Evolutionary conservation across 2,888 invertebrate species (phyloP), one percentile per base, ranked within the genome.

Genomic region (Lamellibrachia columna): DNA sequence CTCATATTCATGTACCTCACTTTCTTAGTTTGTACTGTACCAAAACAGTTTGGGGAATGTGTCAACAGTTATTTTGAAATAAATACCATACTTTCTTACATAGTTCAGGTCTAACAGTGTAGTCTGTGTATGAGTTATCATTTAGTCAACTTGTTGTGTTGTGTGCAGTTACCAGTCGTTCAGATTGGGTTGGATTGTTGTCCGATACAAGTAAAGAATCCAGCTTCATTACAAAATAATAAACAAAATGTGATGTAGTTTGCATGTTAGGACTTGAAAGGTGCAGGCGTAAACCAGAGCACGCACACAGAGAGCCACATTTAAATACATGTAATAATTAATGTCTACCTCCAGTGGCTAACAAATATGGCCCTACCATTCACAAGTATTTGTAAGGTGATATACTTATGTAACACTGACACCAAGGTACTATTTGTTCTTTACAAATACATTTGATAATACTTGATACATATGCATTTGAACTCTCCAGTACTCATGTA

Each of bases 181-280:
- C 22, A 75, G 22, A 22, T 3, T 4, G 75, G 15, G 75, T 15
- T 22, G 3, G 75, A 15, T 75, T 75, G 75, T 75, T 22, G 75
- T 22, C 2, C 40, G 1, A 40, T 40, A 75, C 75, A 75, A 3
- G 75, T 75, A 75, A 75, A 22, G 58, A 58, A 15, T 2, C 58
- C 58, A 58, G 75, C 75, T 75, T 22, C 15, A 22, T 11, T 22
- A 22, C 75, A 75, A 6, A 75, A 58, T 15, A 58, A 75, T n/a
- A 75, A 75, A n/a, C 75, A 75, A 75, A n/a, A 75, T 75, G 75
- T 22, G n/a, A 75, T 75, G 75, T 75, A 75, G 75, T 75, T 75
- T 75, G 15, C 22, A 22, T 15, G 75, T 75, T 22, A 75, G 22
- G n/a, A 75, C 75, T 75, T 75, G 75, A 75, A 75, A 75, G n/a